Evolutionary conservation across 2,888 invertebrate species (phyloP), one percentile per base, ranked within the genome.

Genomic region (Notodonta ziczac): DNA sequence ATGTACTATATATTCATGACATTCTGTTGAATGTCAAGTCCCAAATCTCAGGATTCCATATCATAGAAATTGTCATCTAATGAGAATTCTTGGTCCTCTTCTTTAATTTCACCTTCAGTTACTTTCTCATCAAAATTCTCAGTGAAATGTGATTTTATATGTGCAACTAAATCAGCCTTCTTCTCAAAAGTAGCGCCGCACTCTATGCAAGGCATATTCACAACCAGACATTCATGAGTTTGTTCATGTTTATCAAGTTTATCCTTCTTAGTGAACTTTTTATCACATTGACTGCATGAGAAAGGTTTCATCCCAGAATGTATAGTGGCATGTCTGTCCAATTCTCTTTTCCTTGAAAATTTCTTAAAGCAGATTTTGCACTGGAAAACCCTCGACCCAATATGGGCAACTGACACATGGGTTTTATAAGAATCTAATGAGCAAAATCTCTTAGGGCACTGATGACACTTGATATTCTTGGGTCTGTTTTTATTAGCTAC

Each of bases 281-380:
- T 96, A 68, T 95, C 95, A 85, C 96, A 96, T 61, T 94, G 94
- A 57, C 91, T 93, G 80, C 97, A 97, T 58, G 95, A 94, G 77
- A 96, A 96, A 2, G 96, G 95, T 73, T 96, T 95, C 85, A 95
- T 92, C 0, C 95, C 96, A 51, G 96, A 94, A 83, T 96, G 96
- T 1, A 96, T 93, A 0, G 95, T 93, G 14, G 95, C 92, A 85
- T 97, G 97, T 0, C 96, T 91, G 70, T 96, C 96, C 10, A 96
- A 84, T 83, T 97, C 96, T 52, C 96, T 92, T 84, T 96, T 96
- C 2, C 96, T 89, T 44, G 95, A 90, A 78, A 97, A 97, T 8
- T 95, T 94, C 80, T 96, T 96, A 59, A 94, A 94, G 80, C 96
- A 97, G 56, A 95, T 92, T 69, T 94, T 94, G 78, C 96, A 97